Base-by-base conservation (phyloP, 2,888 invertebrate genomes). In the Pheosia gnoma region DNA sequence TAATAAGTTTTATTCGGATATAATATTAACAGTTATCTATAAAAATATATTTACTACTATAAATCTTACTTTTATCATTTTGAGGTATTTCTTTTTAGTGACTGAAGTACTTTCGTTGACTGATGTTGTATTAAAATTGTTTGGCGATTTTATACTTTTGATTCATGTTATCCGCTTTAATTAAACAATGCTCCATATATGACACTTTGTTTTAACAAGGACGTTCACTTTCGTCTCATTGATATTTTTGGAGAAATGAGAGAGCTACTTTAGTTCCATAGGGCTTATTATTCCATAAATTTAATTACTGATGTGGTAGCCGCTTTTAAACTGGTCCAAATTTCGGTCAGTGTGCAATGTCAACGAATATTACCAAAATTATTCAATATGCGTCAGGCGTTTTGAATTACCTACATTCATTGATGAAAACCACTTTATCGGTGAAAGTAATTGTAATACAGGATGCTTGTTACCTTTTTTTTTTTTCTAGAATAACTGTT, bases 141-240 rank as follows among this genome's bases (percentile, higher is more conserved):
- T 59, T 67, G 58, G 54, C 52, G 68, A 74, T 66, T 81, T 75
- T 81, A 81, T 82, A 81, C 74, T 69, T 59, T 70, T 71, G 63
- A 66, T 70, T 67, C 63, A 55, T 63, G 61, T 51, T 64, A 69
- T 61, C 25, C 41, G 75, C 75, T 76, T 67, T 70, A 54, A 58
- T 59, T 56, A 36, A 0, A 39, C 54, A 73, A 77, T 75, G 64
- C 66, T 64, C 65, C 68, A 70, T 63, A 74, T 58, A 68, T 68
- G 51, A n/a, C 55, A 70, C 66, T 68, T 72, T 39, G 41, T 59
- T 62, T 8, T 59, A 59, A 64, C 79, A 78, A 82, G 80, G 82
- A 67, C 74, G 70, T 59, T 69, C 6, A 80, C 80, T 81, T 82
- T 80, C 79, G 58, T 77, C 65, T 59, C 63, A 51, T 53, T 69